Conservation (phyloP, 2,797 vertebrate genomes). For the Clangula hyemalis region DNA sequence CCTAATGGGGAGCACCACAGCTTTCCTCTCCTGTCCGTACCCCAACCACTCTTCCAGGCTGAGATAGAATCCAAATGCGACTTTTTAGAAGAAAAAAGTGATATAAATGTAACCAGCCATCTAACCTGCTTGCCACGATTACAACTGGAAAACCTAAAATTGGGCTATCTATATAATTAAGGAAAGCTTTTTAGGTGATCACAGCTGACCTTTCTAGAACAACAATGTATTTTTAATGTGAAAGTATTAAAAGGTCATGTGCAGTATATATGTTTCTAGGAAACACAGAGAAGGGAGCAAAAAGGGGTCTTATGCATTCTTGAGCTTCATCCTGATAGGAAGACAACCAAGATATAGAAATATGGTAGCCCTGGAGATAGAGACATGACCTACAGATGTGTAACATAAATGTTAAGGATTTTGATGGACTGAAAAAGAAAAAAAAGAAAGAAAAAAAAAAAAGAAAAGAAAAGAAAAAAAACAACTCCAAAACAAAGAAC, state of each 20-base stretch:
- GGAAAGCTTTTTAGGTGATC: not conserved
- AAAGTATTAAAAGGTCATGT: not conserved
- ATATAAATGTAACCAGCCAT: not conserved
- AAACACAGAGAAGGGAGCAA: not conserved
- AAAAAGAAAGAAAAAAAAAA: not conserved
- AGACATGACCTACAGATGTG: not conserved
- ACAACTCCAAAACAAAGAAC: not conserved
- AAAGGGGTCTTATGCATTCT: not conserved
- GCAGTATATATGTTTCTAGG: not conserved
- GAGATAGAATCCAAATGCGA: not conserved
- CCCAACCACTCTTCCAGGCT: not conserved
- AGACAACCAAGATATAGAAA: not conserved
- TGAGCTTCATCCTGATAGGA: not conserved
- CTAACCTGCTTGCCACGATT: not conserved
- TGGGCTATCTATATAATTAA: not conserved
- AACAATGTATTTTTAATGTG: not conserved
- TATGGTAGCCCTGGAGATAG: not conserved
- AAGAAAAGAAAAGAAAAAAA: not conserved
- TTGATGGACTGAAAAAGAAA: not conserved
- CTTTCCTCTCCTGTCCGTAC: not conserved
- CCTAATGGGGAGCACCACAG: not conserved
- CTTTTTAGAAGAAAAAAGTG: not conserved
- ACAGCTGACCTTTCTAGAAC: not conserved
- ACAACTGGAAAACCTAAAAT: not conserved
- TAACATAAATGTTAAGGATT: not conserved